Conservation (phyloP, 2,888 invertebrate species). For the Synanthedon myopaeformis region DNA sequence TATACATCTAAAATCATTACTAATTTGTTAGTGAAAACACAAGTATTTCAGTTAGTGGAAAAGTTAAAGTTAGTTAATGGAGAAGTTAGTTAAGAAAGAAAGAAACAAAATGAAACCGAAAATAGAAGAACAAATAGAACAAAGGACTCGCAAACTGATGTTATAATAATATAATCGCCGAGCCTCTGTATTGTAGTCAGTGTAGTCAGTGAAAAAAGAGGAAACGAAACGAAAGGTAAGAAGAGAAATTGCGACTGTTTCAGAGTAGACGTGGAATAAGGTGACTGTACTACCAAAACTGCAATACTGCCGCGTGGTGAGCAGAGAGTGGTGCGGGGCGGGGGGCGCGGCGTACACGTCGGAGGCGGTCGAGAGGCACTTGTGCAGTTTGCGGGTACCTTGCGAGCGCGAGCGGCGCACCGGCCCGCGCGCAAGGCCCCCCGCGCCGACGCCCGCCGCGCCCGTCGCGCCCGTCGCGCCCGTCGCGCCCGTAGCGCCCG, state of each 20-base stretch:
- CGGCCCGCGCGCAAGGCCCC: constrained; percentile 21
- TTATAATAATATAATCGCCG: background rate
- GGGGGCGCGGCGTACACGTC: constrained; percentile 78
- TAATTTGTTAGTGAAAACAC: constrained; percentile 27
- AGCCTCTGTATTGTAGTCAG: background rate
- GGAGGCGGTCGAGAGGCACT: constrained; percentile 90
- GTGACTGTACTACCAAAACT: constrained; percentile 94
- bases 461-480: constrained; percentile 17
- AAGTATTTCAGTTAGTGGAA: constrained; percentile 28
- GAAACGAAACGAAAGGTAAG: constrained; percentile 1
- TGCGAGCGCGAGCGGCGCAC: constrained; percentile 91
- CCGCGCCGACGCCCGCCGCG: constrained; percentile 15
- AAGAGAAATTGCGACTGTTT: constrained; percentile 64
- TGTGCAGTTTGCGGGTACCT: constrained; percentile 94
- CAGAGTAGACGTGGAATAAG: constrained; percentile 58
- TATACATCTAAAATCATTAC: constrained; percentile 4
- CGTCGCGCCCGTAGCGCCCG: constrained; percentile 47
- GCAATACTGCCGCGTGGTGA: constrained; percentile 92
- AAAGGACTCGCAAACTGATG: no score
- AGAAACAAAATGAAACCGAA: constrained; percentile 13
- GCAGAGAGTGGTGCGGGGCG: constrained; percentile 76
- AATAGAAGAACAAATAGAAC: background rate
- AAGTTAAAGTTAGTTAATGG: background rate
- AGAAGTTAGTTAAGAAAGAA: no score
- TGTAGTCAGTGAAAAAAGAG: background rate